A percentile compares a stretch with the other conserved stretches of the same genome.
phyloP scores from a whole-genome alignment of 2,888 invertebrate genomes.

The Schizotus pectinicornis region DNA sequence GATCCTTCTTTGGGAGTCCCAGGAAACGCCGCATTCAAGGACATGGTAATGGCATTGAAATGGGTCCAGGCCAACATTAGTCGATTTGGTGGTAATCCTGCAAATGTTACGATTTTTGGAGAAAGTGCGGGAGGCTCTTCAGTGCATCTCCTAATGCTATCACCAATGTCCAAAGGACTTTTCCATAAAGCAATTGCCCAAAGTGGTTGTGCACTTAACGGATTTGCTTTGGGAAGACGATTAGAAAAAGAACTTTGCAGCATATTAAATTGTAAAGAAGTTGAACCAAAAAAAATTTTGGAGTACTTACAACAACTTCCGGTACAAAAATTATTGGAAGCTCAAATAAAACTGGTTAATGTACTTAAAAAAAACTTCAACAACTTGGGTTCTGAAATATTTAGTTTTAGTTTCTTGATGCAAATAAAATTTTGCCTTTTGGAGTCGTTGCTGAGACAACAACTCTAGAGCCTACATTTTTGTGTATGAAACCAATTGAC shows the following conservation, averaged over 20 bases:
- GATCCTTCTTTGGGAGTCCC: conserved; percentile 59
- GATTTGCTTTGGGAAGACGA: neutral
- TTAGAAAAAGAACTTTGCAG: neutral
- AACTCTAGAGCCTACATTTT: conserved; percentile 24
- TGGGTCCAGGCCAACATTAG: conserved; percentile 61
- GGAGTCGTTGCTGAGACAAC: conserved; percentile 10
- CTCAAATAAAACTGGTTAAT: conserved; percentile 17
- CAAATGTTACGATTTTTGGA: conserved; percentile 60
- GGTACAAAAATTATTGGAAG: conserved; percentile 29
- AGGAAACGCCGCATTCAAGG: conserved; percentile 63
- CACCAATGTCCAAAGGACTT: conserved; percentile 57
- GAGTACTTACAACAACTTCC: conserved; percentile 28
- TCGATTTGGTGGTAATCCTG: conserved; percentile 42
- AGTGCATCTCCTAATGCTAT: conserved; percentile 59
- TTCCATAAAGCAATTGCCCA: conserved; percentile 16
- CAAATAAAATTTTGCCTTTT: neutral
- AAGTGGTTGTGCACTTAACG: neutral
- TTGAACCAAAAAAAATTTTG: neutral
- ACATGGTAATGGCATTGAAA: conserved; percentile 60
- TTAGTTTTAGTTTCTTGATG: neutral
- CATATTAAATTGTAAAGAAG: neutral
- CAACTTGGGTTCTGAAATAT: too few relatives aligned
- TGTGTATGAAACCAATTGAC: neutral
- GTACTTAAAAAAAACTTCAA: neutral
- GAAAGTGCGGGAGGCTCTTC: conserved; percentile 62